Evolutionary conservation across 2,888 invertebrate genomes (phyloP), one percentile per base, ranked within the genome.

Genomic region (Parnassius apollo): DNA sequence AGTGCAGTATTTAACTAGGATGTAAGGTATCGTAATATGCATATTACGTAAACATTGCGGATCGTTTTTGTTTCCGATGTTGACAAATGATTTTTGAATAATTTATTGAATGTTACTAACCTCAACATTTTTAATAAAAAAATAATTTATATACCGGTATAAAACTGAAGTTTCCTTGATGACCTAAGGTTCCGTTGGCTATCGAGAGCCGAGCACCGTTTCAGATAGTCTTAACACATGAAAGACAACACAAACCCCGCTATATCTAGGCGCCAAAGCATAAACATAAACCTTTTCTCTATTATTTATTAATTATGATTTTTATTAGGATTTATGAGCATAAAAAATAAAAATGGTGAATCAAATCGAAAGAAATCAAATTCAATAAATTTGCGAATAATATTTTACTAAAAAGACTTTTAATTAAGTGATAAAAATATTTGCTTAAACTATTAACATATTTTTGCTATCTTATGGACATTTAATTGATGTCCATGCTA

Each of bases 1-100:
- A 89, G 90, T 88, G 76, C 88, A 91, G 89, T 91, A 90, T 90
- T 90, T 88, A 85, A 87, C 80, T 91, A 91, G 90, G 82, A 78
- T 86, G 86, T 91, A 91, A 91, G 89, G 86, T 88, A 80, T 87
- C 91, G 91, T 91, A 89, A 91, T 91, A 90, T 91, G 91, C 91
- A 91, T 91, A 90, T 91, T 91, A 91, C 90, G 90, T 88, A 86
- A 85, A 77, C 59, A 76, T 68, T 74, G 75, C 77, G 83, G 80
- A 82, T 77, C 73, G 70, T 75, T 79, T 74, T 81, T 71, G 79
- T 76, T 83, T 77, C 81, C 66, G 66, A 77, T 82, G 82, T 88
- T 86, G 88, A 88, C 87, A 91, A 63, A 88, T 88, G 85, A 86
- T 83, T 88, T 88, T 87, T 74, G 72, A 88, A 84, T 90, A 86